Percentiles rank a stretch among this genome's conserved stretches.
Conservation (phyloP, 2,888 invertebrate species). For the Mesorhabditis belari region DNA sequence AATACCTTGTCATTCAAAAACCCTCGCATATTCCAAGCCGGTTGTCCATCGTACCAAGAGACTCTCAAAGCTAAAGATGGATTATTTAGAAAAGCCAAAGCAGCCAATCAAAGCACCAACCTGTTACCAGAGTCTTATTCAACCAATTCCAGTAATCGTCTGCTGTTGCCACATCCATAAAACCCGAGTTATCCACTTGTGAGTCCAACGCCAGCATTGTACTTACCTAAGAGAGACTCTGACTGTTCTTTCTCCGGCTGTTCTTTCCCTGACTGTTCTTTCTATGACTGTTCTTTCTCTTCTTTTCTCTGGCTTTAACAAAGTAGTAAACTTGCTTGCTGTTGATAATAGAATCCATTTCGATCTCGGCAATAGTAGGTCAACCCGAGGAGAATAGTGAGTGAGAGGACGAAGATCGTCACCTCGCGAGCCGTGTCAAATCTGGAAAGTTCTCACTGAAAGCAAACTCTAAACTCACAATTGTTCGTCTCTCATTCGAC, state of each 20-base stretch:
- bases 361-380: conserved; percentile 28
- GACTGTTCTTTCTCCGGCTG: no score
- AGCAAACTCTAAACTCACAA: conserved; percentile 7
- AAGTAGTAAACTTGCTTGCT: conserved; percentile 7
- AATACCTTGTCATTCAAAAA: conserved; percentile 57
- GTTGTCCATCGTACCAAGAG: conserved; percentile 58
- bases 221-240: not conserved
- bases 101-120: conserved; percentile 1
- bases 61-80: conserved; percentile 52
- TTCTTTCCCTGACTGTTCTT: no score
- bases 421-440: conserved; percentile 28
- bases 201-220: not conserved
- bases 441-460: no score
- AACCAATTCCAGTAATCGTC: conserved; percentile 35
- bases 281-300: no score
- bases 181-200: conserved; percentile 8
- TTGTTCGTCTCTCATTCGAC: conserved; percentile 15
- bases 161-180: conserved; percentile 20
- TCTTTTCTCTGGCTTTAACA: not conserved
- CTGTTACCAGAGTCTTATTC: conserved; percentile 11
- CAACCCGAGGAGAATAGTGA: conserved; percentile 29
- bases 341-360: conserved; percentile 26
- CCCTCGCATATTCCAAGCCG: conserved; percentile 57
- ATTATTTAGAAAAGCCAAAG: not conserved
- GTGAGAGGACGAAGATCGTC: conserved; percentile 20